These are phyloP conservation scores for Lithophane ornitopus DNA, from an alignment of 2,888 invertebrate genomes.

Conservation along the genomic window DNA sequence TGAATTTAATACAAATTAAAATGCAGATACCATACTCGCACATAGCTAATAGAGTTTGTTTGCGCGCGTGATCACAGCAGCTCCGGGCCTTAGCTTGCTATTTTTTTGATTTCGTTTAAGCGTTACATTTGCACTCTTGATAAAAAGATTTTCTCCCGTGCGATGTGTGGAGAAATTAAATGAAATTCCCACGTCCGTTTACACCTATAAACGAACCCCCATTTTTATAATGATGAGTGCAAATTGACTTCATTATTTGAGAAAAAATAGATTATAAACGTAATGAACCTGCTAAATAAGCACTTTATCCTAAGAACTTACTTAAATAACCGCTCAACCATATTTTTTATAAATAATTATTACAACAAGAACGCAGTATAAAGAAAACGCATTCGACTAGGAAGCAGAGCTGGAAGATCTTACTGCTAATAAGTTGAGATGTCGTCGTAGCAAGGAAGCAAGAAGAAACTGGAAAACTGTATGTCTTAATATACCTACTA, in stretches of 20 bases:
- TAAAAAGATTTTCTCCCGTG: constrained; percentile 53
- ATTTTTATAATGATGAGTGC: constrained; percentile 50
- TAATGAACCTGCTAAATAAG: constrained; percentile 9
- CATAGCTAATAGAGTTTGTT: constrained; percentile 42
- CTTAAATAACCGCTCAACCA: background rate
- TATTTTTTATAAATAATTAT: background rate
- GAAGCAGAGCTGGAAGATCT: background rate
- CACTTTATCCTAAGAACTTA: background rate
- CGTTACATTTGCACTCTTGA: constrained; percentile 51
- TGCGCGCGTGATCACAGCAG: constrained; percentile 30
- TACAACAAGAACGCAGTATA: background rate
- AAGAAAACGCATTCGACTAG: background rate
- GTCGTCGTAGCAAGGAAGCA: background rate
- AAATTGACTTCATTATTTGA: constrained; percentile 52
- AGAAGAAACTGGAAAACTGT: background rate
- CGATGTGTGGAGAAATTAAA: constrained; percentile 48
- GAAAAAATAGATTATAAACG: constrained; percentile 31
- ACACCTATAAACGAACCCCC: constrained; percentile 44
- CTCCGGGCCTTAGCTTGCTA: constrained; percentile 49
- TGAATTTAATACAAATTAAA: constrained; percentile 41
- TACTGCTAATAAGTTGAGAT: constrained; percentile 2
- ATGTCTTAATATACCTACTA: background rate
- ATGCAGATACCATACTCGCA: constrained; percentile 33
- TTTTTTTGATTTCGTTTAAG: constrained; percentile 59
- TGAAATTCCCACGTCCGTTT: constrained; percentile 50